These are phyloP conservation scores for Cephus nigrinus DNA, from an alignment of 2,888 invertebrate species.

Conservation along the genomic window DNA sequence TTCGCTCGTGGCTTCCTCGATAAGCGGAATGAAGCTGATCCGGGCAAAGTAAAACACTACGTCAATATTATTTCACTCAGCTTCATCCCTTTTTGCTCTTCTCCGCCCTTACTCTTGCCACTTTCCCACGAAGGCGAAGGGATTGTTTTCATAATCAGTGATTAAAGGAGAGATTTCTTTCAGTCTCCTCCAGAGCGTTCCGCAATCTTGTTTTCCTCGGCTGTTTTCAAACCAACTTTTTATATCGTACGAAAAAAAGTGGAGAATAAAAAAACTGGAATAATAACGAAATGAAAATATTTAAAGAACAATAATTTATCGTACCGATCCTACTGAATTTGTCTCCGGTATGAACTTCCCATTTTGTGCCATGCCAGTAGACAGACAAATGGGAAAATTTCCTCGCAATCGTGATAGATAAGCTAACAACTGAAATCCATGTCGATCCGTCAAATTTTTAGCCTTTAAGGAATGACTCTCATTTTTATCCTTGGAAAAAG, in stretches of 20 bases:
- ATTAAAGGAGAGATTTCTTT: constrained; percentile 25
- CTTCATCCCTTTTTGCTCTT: constrained; percentile 17
- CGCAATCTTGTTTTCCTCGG: neutral
- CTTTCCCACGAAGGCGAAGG: constrained; percentile 7
- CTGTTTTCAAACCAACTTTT: neutral
- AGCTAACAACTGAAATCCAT: neutral
- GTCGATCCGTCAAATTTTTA: neutral
- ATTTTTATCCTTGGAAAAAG: neutral
- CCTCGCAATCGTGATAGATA: neutral
- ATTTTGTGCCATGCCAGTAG: neutral
- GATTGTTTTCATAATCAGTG: constrained; percentile 42
- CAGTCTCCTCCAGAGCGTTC: neutral
- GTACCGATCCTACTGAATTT: neutral
- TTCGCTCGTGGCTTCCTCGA: constrained; percentile 4
- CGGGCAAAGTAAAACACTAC: constrained; percentile 35
- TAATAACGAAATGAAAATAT: neutral
- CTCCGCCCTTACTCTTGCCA: neutral
- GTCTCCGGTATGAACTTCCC: neutral
- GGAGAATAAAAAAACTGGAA: neutral
- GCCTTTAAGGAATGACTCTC: neutral
- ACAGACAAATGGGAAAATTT: neutral
- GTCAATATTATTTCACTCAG: constrained; percentile 36
- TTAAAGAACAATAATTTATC: neutral
- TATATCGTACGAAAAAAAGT: constrained; percentile 5
- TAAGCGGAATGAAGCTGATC: neutral